These are phyloP conservation scores for Tetragonula clypearis DNA, from an alignment of 1,140 invertebrate genomes.

Conservation along the genomic window DNA sequence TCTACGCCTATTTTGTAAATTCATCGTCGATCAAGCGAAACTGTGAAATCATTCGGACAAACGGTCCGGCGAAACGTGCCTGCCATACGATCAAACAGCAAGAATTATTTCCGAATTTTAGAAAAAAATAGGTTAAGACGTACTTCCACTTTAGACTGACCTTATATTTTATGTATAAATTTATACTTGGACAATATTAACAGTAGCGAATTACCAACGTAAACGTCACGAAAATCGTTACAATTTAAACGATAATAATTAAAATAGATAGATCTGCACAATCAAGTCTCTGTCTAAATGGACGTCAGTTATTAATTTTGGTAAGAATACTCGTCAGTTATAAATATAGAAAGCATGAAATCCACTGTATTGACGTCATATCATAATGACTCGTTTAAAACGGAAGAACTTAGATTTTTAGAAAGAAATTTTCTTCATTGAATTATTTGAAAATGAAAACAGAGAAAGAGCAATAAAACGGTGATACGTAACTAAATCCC, in stretches of 20 bases:
- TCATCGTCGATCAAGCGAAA: conserved; percentile 14
- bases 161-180: neutral
- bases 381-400: neutral
- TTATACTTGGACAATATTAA: no score
- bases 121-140: neutral
- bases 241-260: no score
- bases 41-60: conserved; percentile 20
- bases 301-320: no score
- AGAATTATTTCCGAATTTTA: neutral
- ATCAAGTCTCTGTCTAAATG: no score
- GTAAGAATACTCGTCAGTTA: no score
- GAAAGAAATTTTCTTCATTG: neutral
- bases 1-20: conserved; percentile 28
- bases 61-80: neutral
- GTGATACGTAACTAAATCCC: neutral
- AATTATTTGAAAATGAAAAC: neutral
- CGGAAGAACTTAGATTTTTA: neutral
- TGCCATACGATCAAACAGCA: neutral
- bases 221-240: no score
- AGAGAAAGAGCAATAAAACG: neutral
- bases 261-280: no score
- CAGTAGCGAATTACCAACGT: no score
- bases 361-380: no score
- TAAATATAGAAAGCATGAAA: no score
- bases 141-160: neutral